Base-by-base conservation (phyloP, 2,888 invertebrate species). In the Tinea trinotella region DNA sequence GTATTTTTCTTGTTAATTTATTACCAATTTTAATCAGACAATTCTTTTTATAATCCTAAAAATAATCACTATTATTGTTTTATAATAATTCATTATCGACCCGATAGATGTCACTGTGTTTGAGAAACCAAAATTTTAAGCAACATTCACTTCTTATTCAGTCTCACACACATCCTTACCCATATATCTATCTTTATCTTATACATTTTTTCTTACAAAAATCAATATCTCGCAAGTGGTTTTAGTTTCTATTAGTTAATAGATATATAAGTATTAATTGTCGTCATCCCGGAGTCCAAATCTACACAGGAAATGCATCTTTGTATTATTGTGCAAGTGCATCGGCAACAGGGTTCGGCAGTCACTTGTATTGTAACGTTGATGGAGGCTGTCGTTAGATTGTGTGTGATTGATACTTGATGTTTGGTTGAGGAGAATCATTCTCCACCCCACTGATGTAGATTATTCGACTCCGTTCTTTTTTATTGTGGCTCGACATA, bases 381-480 rank as follows among this genome's bases (percentile, higher is more conserved):
- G n/a, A n/a, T n/a, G n/a, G n/a, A n/a, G n/a, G n/a, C n/a, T n/a
- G n/a, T n/a, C n/a, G n/a, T n/a, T n/a, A n/a, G n/a, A n/a, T n/a
- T n/a, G n/a, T n/a, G n/a, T n/a, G n/a, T n/a, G n/a, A n/a, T n/a
- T n/a, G n/a, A n/a, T n/a, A n/a, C n/a, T n/a, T n/a, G n/a, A 2
- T 7, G 4, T 44, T 44, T 17, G 44, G 19, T 19, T 46, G 7
- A 19, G 19, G 46, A 17, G 19, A 19, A 19, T 7, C 1, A 15
- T 46, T 46, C 46, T 46, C 46, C 19, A 63, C 64, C 57, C 62
- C 66, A 70, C 73, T 73, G 74, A 12, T 61, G 74, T 74, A 75
- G 74, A 73, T 65, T 17, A 62, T 62, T 67, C 65, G 74, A 74
- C 74, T 73, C 67, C n/a, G n/a, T 60, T 66, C 70, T 71, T 69